Evolutionary conservation across 2,113 vertebrate genomes (phyloP), one percentile per base, ranked within the genome.

Genomic region (Mobula hypostoma): DNA sequence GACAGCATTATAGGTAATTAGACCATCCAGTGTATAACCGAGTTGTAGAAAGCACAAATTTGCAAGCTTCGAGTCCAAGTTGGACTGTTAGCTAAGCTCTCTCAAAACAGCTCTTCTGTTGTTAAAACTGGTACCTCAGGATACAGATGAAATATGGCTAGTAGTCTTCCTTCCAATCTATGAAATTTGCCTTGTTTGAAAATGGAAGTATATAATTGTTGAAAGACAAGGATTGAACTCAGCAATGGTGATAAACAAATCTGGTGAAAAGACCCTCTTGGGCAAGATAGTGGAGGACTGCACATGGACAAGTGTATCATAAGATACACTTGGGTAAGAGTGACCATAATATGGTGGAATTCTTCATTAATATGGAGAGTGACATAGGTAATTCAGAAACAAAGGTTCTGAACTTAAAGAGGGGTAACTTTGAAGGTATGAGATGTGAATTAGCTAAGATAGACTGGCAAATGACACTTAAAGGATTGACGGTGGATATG

Each of bases 51-150:
- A 36, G 61, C 61, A 90, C 5, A 90, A 90, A 90, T 66, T 61
- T 66, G 15, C n/a, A 66, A 1, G 12, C 1, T 90, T 90, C 61
- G 19, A 68, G 8, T 90, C 61, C n/a, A 32, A 61, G 12, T 66
- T 21, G 14, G n/a, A n/a, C 85, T 90, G 32, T 66, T 90, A 90
- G 61, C 85, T 90, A n/a, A 90, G 14, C 61, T 90, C 85, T 66
- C 29, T n/a, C 61, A 90, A 36, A 90, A n/a, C 85, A 90, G 85
- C 85, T 90, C 61, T 66, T 68, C 24, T 14, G 85, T 90, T 66
- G 29, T 7, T 32, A 68, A 90, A 32, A 90, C 40, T 90, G 85
- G 61, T 66, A 61, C 61, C 85, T 32, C 36, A n/a, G 85, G 85
- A 68, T 66, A 68, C 12, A 90, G 61, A 68, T 29, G 61, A 32